Evolutionary conservation across 2,113 vertebrate genomes (phyloP).

Genomic region (Osmerus eperlanus): DNA sequence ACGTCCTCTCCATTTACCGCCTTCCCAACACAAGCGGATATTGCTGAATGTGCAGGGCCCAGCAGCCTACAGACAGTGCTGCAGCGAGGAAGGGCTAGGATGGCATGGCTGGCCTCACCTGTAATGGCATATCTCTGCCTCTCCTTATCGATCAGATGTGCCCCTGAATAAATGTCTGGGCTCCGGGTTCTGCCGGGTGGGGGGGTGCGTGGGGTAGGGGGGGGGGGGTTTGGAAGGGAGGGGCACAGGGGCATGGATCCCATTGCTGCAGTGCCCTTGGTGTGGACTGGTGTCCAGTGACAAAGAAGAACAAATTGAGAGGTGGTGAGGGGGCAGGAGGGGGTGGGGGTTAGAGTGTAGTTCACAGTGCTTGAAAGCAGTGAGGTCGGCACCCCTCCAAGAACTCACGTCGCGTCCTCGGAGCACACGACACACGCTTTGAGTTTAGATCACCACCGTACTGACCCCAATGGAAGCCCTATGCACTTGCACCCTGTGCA

Average conservation of each 20-base stretch:
- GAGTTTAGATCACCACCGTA: no score
- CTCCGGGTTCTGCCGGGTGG: conserved; percentile 35
- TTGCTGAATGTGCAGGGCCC: conserved; percentile 52
- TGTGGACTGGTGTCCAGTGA: conserved; percentile 63
- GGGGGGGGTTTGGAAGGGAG: neutral
- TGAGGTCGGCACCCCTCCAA: neutral
- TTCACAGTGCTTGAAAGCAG: neutral
- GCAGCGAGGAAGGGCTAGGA: conserved; percentile 42
- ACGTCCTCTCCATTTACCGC: conserved; percentile 54
- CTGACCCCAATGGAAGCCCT: no score
- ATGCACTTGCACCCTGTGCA: no score
- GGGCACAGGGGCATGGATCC: conserved; percentile 47
- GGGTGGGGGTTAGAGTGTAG: neutral
- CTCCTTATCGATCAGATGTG: conserved; percentile 58
- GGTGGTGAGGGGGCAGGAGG: neutral
- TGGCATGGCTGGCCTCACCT: conserved; percentile 63
- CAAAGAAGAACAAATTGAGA: conserved; percentile 37
- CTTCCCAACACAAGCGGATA: conserved; percentile 43
- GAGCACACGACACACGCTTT: neutral
- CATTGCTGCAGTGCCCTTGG: conserved; percentile 68
- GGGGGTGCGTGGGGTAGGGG: conserved; percentile 16
- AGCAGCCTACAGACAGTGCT: conserved; percentile 12
- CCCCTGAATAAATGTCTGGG: conserved; percentile 59
- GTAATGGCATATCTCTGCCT: conserved; percentile 65
- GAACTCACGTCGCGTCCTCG: neutral